These are phyloP conservation scores for Mylabris sibirica DNA, from an alignment of 2,888 invertebrate species.

Conservation along the genomic window DNA sequence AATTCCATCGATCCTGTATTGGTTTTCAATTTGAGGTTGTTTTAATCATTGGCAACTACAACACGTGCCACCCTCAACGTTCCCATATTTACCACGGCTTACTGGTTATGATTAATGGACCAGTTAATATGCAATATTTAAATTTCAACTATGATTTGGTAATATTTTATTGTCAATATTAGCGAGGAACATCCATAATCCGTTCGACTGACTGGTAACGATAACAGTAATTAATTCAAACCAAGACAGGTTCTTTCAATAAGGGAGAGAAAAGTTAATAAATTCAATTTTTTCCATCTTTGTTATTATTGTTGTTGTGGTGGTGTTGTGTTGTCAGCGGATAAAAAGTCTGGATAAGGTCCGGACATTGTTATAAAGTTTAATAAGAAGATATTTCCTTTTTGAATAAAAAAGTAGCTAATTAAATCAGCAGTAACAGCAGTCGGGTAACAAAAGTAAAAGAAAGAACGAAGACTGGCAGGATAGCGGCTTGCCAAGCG, in stretches of 20 bases:
- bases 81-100: conserved; percentile 39
- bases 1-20: conserved; percentile 38
- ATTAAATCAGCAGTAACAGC: conserved; percentile 36
- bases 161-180: conserved; percentile 39
- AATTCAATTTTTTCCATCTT: neutral
- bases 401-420: conserved; percentile 33
- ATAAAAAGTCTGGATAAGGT: neutral
- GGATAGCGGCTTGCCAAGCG: conserved; percentile 32
- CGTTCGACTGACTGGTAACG: neutral
- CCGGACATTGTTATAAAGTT: conserved; percentile 27
- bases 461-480: neutral
- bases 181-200: neutral
- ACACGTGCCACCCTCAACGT: conserved; percentile 41
- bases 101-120: conserved; percentile 43
- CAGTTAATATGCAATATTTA: conserved; percentile 45
- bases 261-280: neutral
- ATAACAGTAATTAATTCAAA: neutral
- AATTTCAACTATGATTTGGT: conserved; percentile 42
- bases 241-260: neutral
- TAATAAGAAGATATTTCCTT: conserved; percentile 30
- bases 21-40: conserved; percentile 51
- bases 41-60: conserved; percentile 47
- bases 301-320: neutral
- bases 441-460: neutral
- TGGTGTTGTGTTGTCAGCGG: neutral